Base-by-base conservation (phyloP, 2,888 invertebrate genomes). In the Sabatieria punctata region DNA sequence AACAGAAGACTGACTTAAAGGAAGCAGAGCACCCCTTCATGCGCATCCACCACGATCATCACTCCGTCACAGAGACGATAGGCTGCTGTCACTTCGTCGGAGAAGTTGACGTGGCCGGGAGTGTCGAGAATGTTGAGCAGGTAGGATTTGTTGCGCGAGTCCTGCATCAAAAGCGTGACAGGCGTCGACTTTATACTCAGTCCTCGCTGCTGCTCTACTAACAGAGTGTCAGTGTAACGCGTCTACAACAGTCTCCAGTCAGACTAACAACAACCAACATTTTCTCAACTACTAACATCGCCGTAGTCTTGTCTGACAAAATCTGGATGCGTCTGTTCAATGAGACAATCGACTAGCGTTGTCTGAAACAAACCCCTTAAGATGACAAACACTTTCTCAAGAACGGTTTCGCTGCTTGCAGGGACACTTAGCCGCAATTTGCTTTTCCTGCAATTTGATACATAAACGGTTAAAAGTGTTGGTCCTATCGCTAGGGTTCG, bases 71-170 rank as follows among this genome's bases (percentile, higher is more conserved):
- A 75, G 6, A 93, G 73, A 51, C 97, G 77, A 73, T 91, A 82
- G 0, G 93, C 88, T 2, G 97, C 93, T 0, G 95, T 91, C 2
- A 85, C 89, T 71, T 97, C 97, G 71, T 99, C 97, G 26, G 93
- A 93, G 67, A 95, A 97, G 67, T 99, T 99, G 0, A 99, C 95
- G 72, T 99, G 97, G 1, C 95, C 73, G 48, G 76, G 97, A 0
- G 95, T 91, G 63, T 99, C 97, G 70, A 93, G 88, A 46, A 99
- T 78, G 63, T 99, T 99, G 62, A 99, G 73, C 35, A 99, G 72
- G 67, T 81, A 93, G n/a, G 91, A 93, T 69, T 97, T 99, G 48
- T 82, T 82, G 64, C 85, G 84, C 1, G 88, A 79, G 65, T 93
- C 89, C 57, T 85, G 89, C 51, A 97, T 70, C 1, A 99, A 77